Evolutionary conservation across 2,797 vertebrate genomes (phyloP).

Genomic region (Sebastes flavidus): DNA sequence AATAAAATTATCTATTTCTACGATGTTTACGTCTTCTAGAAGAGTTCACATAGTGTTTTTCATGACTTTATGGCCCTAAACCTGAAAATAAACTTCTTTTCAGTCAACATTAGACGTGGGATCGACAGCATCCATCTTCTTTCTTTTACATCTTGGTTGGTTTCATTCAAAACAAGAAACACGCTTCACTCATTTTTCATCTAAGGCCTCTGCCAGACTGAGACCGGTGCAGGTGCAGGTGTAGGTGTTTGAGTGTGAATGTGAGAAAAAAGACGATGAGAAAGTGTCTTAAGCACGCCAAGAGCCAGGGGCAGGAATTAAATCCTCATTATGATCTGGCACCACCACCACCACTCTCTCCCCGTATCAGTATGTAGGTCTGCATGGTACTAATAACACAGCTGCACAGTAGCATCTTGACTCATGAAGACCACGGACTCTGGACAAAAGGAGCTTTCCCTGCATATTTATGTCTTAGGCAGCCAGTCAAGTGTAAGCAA

Average conservation of each 20-base stretch:
- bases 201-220: conserved; percentile 27
- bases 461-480: background rate
- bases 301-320: conserved; percentile 73
- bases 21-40: background rate
- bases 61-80: background rate
- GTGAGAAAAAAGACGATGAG: conserved; percentile 9
- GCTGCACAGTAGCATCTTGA: conserved; percentile 16
- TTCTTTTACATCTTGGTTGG: conserved; percentile 7
- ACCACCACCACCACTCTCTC: conserved; percentile 29
- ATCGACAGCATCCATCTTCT: background rate
- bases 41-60: background rate
- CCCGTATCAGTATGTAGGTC: background rate
- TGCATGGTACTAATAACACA: conserved; percentile 18
- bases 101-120: background rate
- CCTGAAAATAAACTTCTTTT: background rate
- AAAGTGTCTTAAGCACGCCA: conserved; percentile 48
- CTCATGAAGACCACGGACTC: conserved; percentile 10
- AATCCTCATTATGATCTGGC: conserved; percentile 76
- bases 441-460: conserved; percentile 7
- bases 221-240: conserved; percentile 34
- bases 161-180: conserved; percentile 23
- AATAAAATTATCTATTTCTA: background rate
- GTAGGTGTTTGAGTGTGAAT: conserved; percentile 36
- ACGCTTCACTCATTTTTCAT: conserved; percentile 35
- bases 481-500: conserved; percentile 6